Evolutionary conservation across 2,888 invertebrate species (phyloP), one percentile per base, ranked within the genome.

Genomic region (Pollenia amentaria): DNA sequence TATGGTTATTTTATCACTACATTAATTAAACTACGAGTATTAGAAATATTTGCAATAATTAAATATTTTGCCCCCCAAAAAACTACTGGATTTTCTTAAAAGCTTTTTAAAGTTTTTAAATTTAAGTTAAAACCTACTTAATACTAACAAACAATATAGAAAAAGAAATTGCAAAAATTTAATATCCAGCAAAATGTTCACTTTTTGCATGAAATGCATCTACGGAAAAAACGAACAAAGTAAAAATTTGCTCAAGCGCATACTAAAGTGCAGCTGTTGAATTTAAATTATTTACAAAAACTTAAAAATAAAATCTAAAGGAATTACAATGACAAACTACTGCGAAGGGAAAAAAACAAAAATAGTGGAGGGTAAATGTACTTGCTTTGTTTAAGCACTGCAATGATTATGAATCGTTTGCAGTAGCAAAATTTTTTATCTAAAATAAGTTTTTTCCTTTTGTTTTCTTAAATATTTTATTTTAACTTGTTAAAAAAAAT

Each of bases 191-290:
- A 67, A 67, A 67, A 48, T 48, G 21, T 48, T 2, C 10, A 6
- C 3, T n/a, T 64, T 18, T 21, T 21, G 14, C 42, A 18, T 51
- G 40, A 64, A 53, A 18, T 21, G n/a, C 12, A 12, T 44, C 21
- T 16, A 46, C 6, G 16, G 14, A 55, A 29, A n/a, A 16, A 44
- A 29, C 29, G 12, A 12, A n/a, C 40, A 48, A 62, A 72, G 57
- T 38, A 40, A 42, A 51, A 76, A 44, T 65, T 44, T 55, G n/a
- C 44, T 65, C 29, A 65, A 44, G 29, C 42, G n/a, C 10, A 55
- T n/a, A 73, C 60, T 73, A 60, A 44, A 60, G 29, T 38, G 48
- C 57, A 44, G 72, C 55, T 57, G 72, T 55, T 72, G 42, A 72
- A 29, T 72, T 42, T 14, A 18, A 72, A 55, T 60, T 57, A 46